A percentile compares a stretch with the other conserved stretches of the same genome.
Evolutionary conservation across 2,113 vertebrate species (phyloP).

Genomic region (Ciconia maguari): DNA sequence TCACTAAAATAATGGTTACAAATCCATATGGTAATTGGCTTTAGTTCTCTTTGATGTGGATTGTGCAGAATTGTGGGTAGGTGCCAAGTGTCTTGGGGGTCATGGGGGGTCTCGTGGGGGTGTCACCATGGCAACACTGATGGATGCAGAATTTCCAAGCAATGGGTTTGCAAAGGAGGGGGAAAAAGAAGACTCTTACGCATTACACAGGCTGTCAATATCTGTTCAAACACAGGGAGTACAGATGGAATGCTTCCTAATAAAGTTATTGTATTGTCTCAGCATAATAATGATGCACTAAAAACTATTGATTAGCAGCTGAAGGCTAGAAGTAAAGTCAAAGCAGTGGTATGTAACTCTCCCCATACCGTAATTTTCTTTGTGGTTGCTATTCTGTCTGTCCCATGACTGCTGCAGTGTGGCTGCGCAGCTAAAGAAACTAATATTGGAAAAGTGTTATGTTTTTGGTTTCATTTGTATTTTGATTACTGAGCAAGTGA

Average conservation of each 20-base stretch:
- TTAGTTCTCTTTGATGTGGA: conserved; percentile 3
- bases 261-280: not conserved
- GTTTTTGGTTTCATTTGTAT: not conserved
- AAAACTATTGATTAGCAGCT: not conserved
- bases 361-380: not conserved
- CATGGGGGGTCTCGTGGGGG: not conserved
- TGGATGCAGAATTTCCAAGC: conserved; percentile 31
- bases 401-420: not conserved
- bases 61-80: conserved; percentile 1
- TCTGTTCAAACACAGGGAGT: conserved; percentile 20
- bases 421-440: not conserved
- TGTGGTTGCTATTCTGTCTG: not conserved
- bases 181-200: not conserved
- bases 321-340: not conserved
- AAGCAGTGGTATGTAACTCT: not conserved
- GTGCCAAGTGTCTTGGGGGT: conserved; percentile 24
- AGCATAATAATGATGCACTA: not conserved
- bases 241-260: not conserved
- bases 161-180: not conserved
- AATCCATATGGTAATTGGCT: not conserved
- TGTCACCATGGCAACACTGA: conserved; percentile 34
- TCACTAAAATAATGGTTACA: not conserved
- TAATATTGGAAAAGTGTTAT: not conserved
- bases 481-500: not conserved
- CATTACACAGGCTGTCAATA: conserved; percentile 6